phyloP scores from a whole-genome alignment of 2,797 vertebrate genomes.

The Selene dorsalis region DNA sequence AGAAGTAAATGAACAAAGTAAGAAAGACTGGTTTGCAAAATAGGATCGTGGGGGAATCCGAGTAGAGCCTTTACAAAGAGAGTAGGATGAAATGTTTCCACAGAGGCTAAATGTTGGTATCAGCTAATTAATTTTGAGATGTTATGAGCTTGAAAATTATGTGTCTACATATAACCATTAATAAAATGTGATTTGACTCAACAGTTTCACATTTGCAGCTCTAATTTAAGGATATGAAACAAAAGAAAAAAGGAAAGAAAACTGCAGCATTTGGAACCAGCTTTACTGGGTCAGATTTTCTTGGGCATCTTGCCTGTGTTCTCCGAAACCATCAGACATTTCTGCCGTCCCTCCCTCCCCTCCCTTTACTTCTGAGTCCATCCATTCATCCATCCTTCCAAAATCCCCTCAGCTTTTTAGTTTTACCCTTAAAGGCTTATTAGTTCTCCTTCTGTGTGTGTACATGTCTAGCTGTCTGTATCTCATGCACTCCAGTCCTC shows the following conservation, averaged over 20 bases:
- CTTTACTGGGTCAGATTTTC: constrained; percentile 34
- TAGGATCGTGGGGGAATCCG: not conserved
- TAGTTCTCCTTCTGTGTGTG: constrained; percentile 64
- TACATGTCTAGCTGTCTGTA: constrained; percentile 40
- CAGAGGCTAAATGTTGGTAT: not conserved
- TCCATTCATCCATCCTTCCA: constrained; percentile 60
- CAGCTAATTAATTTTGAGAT: constrained; percentile 31
- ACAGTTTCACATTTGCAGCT: constrained; percentile 21
- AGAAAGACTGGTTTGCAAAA: constrained; percentile 2
- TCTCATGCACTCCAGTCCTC: constrained; percentile 43
- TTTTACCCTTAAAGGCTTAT: constrained; percentile 74
- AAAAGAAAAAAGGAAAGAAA: constrained; percentile 1
- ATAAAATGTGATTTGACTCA: constrained; percentile 19
- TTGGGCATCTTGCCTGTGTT: constrained; percentile 25
- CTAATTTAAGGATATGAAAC: constrained; percentile 9
- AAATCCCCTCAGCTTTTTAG: constrained; percentile 62
- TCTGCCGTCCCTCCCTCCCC: not conserved
- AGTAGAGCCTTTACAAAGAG: not conserved
- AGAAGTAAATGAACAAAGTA: not conserved
- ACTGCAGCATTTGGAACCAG: constrained; percentile 15
- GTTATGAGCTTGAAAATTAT: constrained; percentile 6
- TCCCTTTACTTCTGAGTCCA: constrained; percentile 31
- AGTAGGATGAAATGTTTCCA: not conserved
- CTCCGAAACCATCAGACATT: constrained; percentile 36
- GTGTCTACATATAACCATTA: not conserved